These are phyloP conservation scores for Eulithis prunata DNA, from an alignment of 2,888 invertebrate genomes.

Conservation along the genomic window DNA sequence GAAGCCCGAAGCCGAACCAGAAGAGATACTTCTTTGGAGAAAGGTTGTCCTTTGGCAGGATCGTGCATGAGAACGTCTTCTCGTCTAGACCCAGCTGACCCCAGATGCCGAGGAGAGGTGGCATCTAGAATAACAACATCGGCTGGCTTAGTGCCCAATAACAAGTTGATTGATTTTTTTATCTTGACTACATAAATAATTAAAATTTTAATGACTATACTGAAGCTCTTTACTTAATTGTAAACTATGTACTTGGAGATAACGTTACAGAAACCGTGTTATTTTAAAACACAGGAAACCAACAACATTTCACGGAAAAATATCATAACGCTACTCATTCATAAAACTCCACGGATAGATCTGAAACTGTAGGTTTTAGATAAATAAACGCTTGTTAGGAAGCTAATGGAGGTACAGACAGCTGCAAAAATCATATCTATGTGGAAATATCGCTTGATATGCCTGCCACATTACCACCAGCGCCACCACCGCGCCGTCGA, in stretches of 20 bases:
- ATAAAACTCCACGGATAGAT: slow-evolving; percentile 17
- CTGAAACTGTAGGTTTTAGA: slow-evolving; percentile 17
- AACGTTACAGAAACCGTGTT: background rate
- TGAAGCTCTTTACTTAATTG: too few relatives aligned
- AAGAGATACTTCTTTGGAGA: slow-evolving; percentile 95
- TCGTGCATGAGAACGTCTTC: slow-evolving; percentile 95
- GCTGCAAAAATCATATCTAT: background rate
- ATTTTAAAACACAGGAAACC: slow-evolving; percentile 28
- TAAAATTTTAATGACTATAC: too few relatives aligned
- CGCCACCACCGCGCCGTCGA: too few relatives aligned
- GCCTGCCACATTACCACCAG: too few relatives aligned
- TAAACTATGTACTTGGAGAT: background rate
- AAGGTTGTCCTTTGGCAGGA: slow-evolving; percentile 88
- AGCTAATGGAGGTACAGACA: slow-evolving; percentile 22
- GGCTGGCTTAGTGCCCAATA: too few relatives aligned
- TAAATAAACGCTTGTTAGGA: slow-evolving; percentile 26
- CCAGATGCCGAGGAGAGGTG: slow-evolving; percentile 92
- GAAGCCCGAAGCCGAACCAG: slow-evolving; percentile 92
- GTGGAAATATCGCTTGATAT: background rate
- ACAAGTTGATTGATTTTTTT: too few relatives aligned
- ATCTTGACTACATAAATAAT: too few relatives aligned
- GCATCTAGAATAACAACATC: slow-evolving; percentile 82
- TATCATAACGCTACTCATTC: slow-evolving; percentile 27
- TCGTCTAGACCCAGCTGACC: slow-evolving; percentile 92
- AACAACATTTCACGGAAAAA: slow-evolving; percentile 21